These are phyloP conservation scores for Melangyna quadrimaculata DNA, from an alignment of 2,888 invertebrate species.

Conservation along the genomic window DNA sequence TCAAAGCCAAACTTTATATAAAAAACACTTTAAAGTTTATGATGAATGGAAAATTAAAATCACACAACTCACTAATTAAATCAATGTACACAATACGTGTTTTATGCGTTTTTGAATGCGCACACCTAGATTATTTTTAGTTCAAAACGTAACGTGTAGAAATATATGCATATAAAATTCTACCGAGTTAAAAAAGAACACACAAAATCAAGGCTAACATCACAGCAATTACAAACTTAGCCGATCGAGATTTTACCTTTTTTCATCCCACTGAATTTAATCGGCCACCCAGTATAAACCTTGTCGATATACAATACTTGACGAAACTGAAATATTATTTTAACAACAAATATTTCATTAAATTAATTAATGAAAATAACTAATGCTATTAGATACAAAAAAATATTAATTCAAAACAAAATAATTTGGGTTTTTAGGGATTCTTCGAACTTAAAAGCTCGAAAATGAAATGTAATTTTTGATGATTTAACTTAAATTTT, in stretches of 20 bases:
- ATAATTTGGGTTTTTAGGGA: no score
- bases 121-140: no score
- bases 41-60: neutral
- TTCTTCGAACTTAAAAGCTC: neutral
- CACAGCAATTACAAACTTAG: neutral
- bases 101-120: no score
- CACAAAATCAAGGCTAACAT: neutral
- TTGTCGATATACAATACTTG: constrained; percentile 30
- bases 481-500: neutral
- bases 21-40: no score
- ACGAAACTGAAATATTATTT: constrained; percentile 22
- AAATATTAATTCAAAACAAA: neutral
- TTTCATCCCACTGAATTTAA: constrained; percentile 14
- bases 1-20: no score
- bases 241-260: neutral
- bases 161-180: neutral
- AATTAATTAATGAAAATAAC: neutral
- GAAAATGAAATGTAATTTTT: neutral
- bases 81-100: no score
- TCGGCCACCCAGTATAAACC: constrained; percentile 29
- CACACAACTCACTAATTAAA: no score
- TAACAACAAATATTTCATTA: neutral
- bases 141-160: neutral
- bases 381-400: neutral
- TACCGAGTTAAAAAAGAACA: neutral